phyloP scores from a whole-genome alignment of 2,888 invertebrate species.

The Clostera curtula region DNA sequence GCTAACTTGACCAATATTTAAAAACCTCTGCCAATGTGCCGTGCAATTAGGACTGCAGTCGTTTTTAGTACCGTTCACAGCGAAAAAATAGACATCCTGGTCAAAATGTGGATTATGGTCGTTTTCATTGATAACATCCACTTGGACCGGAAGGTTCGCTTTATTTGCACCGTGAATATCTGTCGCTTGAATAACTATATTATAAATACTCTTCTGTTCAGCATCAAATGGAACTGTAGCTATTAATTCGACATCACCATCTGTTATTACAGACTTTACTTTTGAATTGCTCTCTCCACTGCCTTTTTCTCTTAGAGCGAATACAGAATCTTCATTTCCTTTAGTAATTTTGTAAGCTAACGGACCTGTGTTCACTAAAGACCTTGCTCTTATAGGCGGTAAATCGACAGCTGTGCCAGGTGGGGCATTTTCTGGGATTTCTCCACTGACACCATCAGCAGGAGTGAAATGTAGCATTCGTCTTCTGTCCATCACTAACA shows the following conservation, averaged over 20 bases:
- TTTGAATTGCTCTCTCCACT: conserved; percentile 57
- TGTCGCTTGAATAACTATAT: conserved; percentile 85
- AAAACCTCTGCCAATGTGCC: conserved; percentile 84
- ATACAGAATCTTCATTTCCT: conserved; percentile 83
- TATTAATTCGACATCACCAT: conserved; percentile 83
- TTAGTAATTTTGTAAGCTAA: conserved; percentile 87
- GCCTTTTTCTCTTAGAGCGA: conserved; percentile 79
- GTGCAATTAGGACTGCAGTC: conserved; percentile 76
- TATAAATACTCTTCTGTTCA: conserved; percentile 82
- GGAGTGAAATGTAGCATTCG: conserved; percentile 87
- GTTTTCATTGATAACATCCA: conserved; percentile 90
- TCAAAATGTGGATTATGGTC: conserved; percentile 93
- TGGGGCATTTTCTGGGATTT: conserved; percentile 85
- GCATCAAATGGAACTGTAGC: conserved; percentile 85
- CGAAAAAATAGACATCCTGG: conserved; percentile 84
- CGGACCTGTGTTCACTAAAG: conserved; percentile 78
- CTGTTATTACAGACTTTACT: conserved; percentile 70
- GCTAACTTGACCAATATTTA: conserved; percentile 87
- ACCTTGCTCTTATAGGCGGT: conserved; percentile 82
- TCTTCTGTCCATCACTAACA: conserved; percentile 88
- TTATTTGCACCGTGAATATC: conserved; percentile 87
- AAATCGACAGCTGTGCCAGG: conserved; percentile 82
- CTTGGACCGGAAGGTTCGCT: conserved; percentile 83
- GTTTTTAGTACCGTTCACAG: conserved; percentile 78
- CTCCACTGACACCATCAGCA: conserved; percentile 78